Conservation (phyloP, 2,888 invertebrate species). For the Apamea crenata region DNA sequence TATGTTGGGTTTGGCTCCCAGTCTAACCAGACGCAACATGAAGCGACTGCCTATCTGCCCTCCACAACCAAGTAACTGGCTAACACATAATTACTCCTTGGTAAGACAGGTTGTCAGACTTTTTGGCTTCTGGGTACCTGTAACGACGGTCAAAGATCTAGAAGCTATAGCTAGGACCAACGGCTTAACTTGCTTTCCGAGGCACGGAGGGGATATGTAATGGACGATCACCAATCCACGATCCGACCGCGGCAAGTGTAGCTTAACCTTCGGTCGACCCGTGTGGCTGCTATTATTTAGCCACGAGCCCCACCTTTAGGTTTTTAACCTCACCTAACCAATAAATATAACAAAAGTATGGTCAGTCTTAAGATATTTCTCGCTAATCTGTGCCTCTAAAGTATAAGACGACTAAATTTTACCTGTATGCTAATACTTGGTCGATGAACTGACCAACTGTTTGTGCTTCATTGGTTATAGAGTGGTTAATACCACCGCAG, state of each 20-base stretch:
- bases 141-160: too few relatives aligned
- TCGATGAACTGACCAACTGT: slow-evolving; percentile 77
- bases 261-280: neutral
- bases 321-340: slow-evolving; percentile 1
- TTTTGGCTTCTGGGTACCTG: neutral
- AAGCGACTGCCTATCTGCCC: neutral
- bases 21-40: neutral
- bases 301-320: neutral
- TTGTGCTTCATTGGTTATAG: slow-evolving; percentile 72
- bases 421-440: slow-evolving; percentile 80
- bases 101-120: neutral
- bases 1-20: neutral
- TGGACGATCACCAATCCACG: neutral
- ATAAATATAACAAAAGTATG: slow-evolving; percentile 38
- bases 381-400: slow-evolving; percentile 57
- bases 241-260: too few relatives aligned
- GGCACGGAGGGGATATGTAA: neutral
- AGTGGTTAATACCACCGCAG: slow-evolving; percentile 70
- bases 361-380: slow-evolving; percentile 33
- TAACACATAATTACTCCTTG: neutral
- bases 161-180: neutral
- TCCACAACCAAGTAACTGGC: neutral
- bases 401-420: slow-evolving; percentile 73
- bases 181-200: too few relatives aligned
- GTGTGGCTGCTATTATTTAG: neutral